Evolutionary conservation across 2,888 invertebrate species (phyloP), one percentile per base, ranked within the genome.

Genomic region (Drosophila greeni): DNA sequence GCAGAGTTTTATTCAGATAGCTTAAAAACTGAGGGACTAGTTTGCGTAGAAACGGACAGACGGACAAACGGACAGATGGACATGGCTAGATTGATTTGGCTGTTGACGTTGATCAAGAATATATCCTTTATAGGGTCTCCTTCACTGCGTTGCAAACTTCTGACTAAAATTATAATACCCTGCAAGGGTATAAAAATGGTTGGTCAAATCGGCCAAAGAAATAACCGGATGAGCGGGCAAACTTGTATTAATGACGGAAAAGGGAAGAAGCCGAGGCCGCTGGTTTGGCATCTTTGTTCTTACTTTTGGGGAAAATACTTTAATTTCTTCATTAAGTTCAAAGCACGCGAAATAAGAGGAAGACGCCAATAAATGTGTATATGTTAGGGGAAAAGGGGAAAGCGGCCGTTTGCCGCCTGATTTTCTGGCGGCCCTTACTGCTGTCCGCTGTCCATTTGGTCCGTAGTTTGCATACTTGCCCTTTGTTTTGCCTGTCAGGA

Each of bases 401-500:
- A 36, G 16, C 14, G n/a, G 70, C 48, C 57, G 60, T 72, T 66
- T 70, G 43, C 51, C 43, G 66, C 34, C 60, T 73, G 71, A 74
- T 76, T 74, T 74, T 49, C 59, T 43, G n/a, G 7, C 66, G 62
- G 29, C 51, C 45, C 39, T 52, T 18, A 16, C 29, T 47, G 39
- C 11, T 3, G 29, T n/a, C 34, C 18, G 33, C 7, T 43, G 39
- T 8, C 14, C 26, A 34, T 9, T 18, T 34, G 18, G 34, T 36
- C 36, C 66, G 55, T 60, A 60, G 58, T 71, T 80, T 74, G 77
- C 71, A 68, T 76, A 64, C 71, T 74, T 74, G 40, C 42, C 76
- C 45, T 72, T 80, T 80, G 80, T 75, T 74, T 76, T 34, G 67
- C 48, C 45, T 49, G 64, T 68, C 62, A 66, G 62, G 12, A 47